Base-by-base conservation (phyloP, 2,797 vertebrate genomes). In the Crax fasciolata region DNA sequence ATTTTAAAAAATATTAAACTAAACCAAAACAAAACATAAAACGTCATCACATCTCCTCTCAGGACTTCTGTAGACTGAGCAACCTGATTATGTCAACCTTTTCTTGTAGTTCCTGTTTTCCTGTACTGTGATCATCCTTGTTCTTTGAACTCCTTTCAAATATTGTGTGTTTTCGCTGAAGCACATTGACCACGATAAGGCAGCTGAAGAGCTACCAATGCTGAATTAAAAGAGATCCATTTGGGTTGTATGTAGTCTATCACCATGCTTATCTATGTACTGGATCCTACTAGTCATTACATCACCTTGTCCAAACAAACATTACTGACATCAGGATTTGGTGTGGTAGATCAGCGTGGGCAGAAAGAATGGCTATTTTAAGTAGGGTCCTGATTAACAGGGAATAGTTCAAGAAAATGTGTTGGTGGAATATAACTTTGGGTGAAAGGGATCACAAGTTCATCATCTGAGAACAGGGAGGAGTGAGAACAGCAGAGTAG, bases 401-500 rank as follows among this genome's bases (percentile, higher is more conserved):
- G 2, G 28, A 27, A 58, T 63, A 62, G 27, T 13, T 89, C 27
- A 52, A 6, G 80, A 87, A 84, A 95, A 82, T 79, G 55, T 76
- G 43, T 52, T 67, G 63, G 76, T 55, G 30, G 30, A 81, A 62
- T 76, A 41, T 61, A 84, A 55, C 27, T 93, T 90, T 52, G 52
- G 70, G 80, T 76, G 80, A 63, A 84, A 86, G 38, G 28, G 55
- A 84, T 75, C 44, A 84, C 80, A 86, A 54, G 30, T 87, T 86
- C 79, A 84, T 78, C 63, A 32, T 51, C 19, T 39, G 80, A 94
- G 77, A 90, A 82, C 30, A 94, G 62, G 70, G 59, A 90, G 62
- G 46, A 86, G 78, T 41, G 13, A 92, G 70, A 93, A 91, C 58
- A 86, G 84, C 87, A 76, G 63, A 92, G 81, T 67, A 89, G 88